Base-by-base conservation (phyloP, 2,797 vertebrate species). In the Myotis pilosus region DNA sequence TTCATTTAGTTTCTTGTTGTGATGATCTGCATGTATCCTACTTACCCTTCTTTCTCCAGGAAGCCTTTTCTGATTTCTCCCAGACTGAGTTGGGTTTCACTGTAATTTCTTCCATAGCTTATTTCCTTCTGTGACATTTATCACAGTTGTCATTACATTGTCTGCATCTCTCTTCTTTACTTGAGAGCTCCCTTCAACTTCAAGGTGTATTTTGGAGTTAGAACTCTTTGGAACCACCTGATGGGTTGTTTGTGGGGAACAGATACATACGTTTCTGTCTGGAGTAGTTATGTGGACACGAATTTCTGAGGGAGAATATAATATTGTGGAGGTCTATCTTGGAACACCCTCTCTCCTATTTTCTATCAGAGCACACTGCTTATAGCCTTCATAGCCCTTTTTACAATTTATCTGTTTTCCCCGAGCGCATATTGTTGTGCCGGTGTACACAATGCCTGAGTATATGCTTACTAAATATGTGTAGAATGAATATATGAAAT, bases 51-150 rank as follows among this genome's bases (percentile, higher is more conserved):
- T 60, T 60, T 60, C 41, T 75, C 19, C 20, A 53, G 49, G 20
- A 90, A 93, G 33, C 49, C 30, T 93, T 91, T 80, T 96, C 64
- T 91, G 36, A 75, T 80, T 87, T 85, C 57, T 91, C 49, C 60
- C 19, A 62, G 55, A 41, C n/a, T 76, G 17, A 28, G 8, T 79
- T 83, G 74, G 47, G 57, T 68, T 64, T 20, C 57, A 38, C 41
- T 87, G 25, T 53, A 28, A 74, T 78, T 88, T 92, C 51, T 81
- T 82, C 30, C 4, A 47, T 83, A 57, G 15, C 15, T 72, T 90
- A 66, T 87, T 82, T 94, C 36, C 36, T 91, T 66, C 49, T 91
- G 19, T 91, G 83, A 80, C 49, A 33, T 89, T 13, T 81, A 8
- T 83, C 66, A 66, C 12, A 57, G 9, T 78, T 96, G 19, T 72